Evolutionary conservation across 2,888 invertebrate species (phyloP).

Genomic region (Crocallis elinguaria): DNA sequence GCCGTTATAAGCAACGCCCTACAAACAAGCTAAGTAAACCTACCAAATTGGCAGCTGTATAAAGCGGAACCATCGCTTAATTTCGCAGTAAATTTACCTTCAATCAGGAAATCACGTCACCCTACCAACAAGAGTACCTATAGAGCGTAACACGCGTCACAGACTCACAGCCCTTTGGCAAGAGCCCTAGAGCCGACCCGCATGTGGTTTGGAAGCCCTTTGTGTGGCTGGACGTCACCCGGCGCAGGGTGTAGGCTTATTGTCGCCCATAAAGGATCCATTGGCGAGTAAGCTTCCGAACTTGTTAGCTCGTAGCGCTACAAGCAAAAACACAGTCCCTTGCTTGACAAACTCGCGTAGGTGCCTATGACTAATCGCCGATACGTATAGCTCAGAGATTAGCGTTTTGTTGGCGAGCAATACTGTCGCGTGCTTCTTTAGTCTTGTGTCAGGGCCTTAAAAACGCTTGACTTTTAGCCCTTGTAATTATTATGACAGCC

Average conservation of each 20-base stretch:
- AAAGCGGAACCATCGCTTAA: neutral
- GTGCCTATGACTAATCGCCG: no score
- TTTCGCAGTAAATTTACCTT: constrained; percentile 5
- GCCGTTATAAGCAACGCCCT: no score
- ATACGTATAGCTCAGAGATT: no score
- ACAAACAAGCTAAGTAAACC: neutral
- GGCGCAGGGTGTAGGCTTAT: constrained; percentile 43
- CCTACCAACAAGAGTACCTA: neutral
- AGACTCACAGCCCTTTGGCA: constrained; percentile 40
- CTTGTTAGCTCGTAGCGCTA: no score
- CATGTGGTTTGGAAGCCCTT: constrained; percentile 59
- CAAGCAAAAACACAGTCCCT: no score
- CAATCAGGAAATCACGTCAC: constrained; percentile 10
- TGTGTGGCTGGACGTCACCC: constrained; percentile 55
- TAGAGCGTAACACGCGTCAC: constrained; percentile 24
- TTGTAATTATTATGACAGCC: constrained; percentile 50
- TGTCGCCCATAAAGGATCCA: constrained; percentile 42
- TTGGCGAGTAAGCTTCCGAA: neutral
- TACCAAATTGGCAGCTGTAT: no score
- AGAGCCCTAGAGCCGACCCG: constrained; percentile 37
- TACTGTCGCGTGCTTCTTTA: neutral
- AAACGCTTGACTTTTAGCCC: constrained; percentile 57
- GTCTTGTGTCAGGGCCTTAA: constrained; percentile 15
- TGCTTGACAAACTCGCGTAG: no score
- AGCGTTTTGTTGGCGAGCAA: neutral